Evolutionary conservation across 2,888 invertebrate genomes (phyloP), one percentile per base, ranked within the genome.

Genomic region (Drosophila quinaria): DNA sequence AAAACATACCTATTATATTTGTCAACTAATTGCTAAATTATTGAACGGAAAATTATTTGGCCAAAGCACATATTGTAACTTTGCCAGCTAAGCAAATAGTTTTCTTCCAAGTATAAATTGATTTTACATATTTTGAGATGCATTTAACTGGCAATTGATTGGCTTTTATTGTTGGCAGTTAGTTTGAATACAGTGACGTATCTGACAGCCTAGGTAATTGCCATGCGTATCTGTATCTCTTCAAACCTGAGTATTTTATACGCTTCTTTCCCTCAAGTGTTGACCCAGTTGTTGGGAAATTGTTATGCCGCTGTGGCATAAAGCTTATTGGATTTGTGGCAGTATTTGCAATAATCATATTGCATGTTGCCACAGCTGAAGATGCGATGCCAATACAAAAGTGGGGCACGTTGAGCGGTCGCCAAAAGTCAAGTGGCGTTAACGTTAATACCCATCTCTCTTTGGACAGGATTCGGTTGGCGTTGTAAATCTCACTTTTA

Each of bases 291-390:
- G 33, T 54, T 56, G 8, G 52, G 33, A 50, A 68, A 68, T 62
- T 55, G 68, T 60, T 62, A 61, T 58, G 47, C 58, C 15, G 31
- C 37, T 19, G 31, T 51, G 58, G 60, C 61, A 69, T 33, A 60
- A 74, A 54, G 64, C 55, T 75, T 78, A 86, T 82, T 82, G 78
- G 60, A 67, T 81, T 69, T 75, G 81, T 50, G 54, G 54, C 56
- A 44, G 52, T 69, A 70, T 78, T 85, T 78, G 70, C 64, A 67
- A 75, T 82, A 86, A 86, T 86, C 80, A 82, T 73, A 76, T 78
- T 73, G 77, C 76, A 64, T 50, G 51, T 70, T 66, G 44, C 52
- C 17, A 25, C 50, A 51, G 52, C 44, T 2, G 19, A 19, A 58
- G 55, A 37, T 46, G 17, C n/a, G 50, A 47, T 47, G 41, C 47